Base-by-base conservation (phyloP, 2,113 vertebrate species). In the Erythrocercus mccallii region DNA sequence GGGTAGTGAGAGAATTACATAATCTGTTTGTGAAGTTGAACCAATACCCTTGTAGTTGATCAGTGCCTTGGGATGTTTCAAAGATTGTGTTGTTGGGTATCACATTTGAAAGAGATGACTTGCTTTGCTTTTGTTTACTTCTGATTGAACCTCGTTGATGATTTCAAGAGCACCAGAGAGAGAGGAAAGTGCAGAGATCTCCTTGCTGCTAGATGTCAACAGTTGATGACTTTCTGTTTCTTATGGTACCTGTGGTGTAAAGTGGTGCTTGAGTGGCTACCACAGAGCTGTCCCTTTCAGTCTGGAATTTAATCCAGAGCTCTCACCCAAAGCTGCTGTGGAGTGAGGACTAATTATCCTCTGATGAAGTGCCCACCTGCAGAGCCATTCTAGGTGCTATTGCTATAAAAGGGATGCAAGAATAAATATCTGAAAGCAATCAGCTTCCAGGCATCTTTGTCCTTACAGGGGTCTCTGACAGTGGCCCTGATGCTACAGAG, bases 331-430 rank as follows among this genome's bases (percentile, higher is more conserved):
- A 84, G 77, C 61, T 65, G 20, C 37, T 82, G 48, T 30, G 48
- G 30, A 84, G 33, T 25, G 33, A 85, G 33, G 4, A 82, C 35
- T 91, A 69, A 92, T 95, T 92, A 69, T 40, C 51, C 57, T 81
- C 69, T 89, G 91, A 94, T 95, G 91, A 91, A 53, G 25, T 79
- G 53, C 61, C 78, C 86, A 76, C 93, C 87, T 72, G 81, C 87
- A 87, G 93, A 91, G 87, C 33, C 38, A 45, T 65, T 86, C 57
- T 51, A 45, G 37, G 68, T 74, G 69, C 44, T 68, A 12, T 28
- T 76, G 81, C 40, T 58, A 5, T 27, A 9, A 7, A 44, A 62
- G 15, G 7, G 4, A 38, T 87, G n/a, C 12, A 61, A 60, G 62
- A 85, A 72, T 60, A 72, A 90, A 19, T 80, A 88, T 7, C 54